Percentiles rank a stretch among this genome's conserved stretches.
Evolutionary conservation across 2,797 vertebrate genomes (phyloP).

Genomic region (Mormyrops attenuatus): DNA sequence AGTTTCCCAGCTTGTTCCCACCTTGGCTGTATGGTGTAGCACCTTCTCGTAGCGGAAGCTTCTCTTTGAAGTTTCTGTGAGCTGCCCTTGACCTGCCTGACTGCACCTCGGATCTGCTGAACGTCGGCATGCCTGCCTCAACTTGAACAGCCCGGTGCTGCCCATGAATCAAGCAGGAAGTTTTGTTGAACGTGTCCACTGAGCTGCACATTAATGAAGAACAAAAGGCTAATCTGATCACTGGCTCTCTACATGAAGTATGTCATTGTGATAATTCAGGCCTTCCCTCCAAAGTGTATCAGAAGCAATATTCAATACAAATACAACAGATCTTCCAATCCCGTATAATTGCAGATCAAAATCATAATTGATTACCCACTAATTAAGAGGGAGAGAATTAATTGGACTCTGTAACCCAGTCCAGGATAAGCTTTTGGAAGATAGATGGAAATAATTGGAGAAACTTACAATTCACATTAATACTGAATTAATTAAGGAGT

Average conservation of each 20-base stretch:
- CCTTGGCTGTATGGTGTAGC: too few species aligned
- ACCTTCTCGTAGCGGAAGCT: not conserved
- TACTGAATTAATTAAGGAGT: not conserved
- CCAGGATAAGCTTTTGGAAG: not conserved
- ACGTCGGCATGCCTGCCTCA: not conserved
- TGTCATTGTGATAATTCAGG: not conserved
- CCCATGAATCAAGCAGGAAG: not conserved
- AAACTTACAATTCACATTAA: not conserved
- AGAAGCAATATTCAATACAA: not conserved
- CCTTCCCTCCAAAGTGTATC: not conserved
- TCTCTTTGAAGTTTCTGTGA: not conserved
- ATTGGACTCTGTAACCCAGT: not conserved
- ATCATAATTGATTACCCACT: not conserved
- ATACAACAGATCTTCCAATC: not conserved
- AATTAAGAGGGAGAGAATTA: not conserved
- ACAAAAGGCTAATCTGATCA: not conserved
- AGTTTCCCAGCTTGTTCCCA: not conserved
- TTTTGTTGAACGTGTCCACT: not conserved
- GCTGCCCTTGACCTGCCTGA: not conserved
- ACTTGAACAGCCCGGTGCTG: not conserved
- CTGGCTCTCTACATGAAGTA: not conserved
- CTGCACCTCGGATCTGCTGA: not conserved
- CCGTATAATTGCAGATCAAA: not conserved
- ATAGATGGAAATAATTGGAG: not conserved
- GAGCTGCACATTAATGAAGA: not conserved